These are phyloP conservation scores for Hanleya hanleyi DNA, from an alignment of 2,888 invertebrate genomes.

Conservation along the genomic window DNA sequence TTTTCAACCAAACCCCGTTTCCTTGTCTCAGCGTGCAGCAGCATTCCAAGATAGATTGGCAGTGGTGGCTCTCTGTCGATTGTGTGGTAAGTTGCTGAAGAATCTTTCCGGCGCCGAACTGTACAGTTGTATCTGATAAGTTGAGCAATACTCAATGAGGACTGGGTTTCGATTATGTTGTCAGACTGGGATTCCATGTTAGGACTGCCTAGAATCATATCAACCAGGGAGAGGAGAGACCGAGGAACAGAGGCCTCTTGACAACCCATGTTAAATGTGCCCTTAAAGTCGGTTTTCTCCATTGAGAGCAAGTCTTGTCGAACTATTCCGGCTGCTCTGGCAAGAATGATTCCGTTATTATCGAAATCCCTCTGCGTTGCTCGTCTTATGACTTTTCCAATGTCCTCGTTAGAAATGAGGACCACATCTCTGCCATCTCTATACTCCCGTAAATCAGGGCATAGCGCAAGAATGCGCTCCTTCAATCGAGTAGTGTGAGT, in stretches of 20 bases:
- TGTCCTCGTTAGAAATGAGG: neutral
- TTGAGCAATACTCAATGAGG: slow-evolving; percentile 11
- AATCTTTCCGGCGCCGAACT: slow-evolving; percentile 12
- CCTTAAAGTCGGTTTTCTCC: neutral
- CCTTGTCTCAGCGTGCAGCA: slow-evolving; percentile 20
- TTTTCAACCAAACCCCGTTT: slow-evolving; percentile 16
- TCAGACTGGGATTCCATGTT: neutral
- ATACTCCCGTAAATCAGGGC: neutral
- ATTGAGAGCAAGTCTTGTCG: neutral
- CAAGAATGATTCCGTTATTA: neutral
- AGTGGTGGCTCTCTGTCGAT: slow-evolving; percentile 21
- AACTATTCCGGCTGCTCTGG: neutral
- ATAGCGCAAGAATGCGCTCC: neutral
- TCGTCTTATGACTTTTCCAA: neutral
- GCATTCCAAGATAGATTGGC: slow-evolving; percentile 20
- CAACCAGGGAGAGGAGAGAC: neutral
- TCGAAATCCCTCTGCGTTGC: neutral
- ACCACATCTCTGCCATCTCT: neutral
- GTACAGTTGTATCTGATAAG: slow-evolving; percentile 13
- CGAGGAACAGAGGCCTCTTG: neutral
- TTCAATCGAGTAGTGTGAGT: neutral
- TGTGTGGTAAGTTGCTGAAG: neutral
- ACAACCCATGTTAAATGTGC: neutral
- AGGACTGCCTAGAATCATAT: slow-evolving; percentile 1
- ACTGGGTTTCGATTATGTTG: slow-evolving; percentile 8